Evolutionary conservation across 2,113 vertebrate species (phyloP).

Genomic region (Plestiodon gilberti): DNA sequence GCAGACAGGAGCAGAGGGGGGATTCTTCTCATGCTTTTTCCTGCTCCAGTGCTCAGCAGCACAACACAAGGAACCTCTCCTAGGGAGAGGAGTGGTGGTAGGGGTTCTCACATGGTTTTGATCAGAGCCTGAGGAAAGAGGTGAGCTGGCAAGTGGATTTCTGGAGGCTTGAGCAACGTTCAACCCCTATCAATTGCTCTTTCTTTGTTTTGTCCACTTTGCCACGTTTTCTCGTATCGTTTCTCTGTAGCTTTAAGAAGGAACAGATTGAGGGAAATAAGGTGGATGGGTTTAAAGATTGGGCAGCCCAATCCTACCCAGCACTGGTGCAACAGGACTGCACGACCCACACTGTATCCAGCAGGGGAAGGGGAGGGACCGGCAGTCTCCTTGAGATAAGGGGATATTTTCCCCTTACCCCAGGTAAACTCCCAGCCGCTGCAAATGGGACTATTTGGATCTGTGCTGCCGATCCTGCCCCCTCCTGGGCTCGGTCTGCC

Average conservation of each 20-base stretch:
- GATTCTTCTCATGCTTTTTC: not conserved
- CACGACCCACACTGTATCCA: no score
- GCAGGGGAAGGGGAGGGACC: no score
- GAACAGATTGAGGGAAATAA: not conserved
- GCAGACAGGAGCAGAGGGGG: not conserved
- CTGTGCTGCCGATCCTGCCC: no score
- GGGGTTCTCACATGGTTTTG: not conserved
- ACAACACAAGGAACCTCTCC: not conserved
- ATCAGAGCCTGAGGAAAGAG: no score
- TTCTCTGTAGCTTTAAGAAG: not conserved
- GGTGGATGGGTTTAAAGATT: no score
- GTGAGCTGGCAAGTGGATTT: not conserved
- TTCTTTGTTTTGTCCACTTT: not conserved
- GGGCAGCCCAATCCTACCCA: no score
- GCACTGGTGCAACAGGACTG: no score
- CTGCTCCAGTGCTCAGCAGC: not conserved
- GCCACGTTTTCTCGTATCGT: not conserved
- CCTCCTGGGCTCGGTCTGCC: no score
- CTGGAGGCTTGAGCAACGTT: not conserved
- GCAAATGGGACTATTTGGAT: no score
- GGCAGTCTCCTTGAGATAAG: no score
- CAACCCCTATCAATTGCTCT: not conserved
- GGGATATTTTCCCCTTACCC: no score
- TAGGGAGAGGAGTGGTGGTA: not conserved
- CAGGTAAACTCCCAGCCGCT: no score